Percentiles rank a stretch among this genome's conserved stretches.
Evolutionary conservation across 1,140 invertebrate species (phyloP).

Genomic region (Adelges cooleyi): DNA sequence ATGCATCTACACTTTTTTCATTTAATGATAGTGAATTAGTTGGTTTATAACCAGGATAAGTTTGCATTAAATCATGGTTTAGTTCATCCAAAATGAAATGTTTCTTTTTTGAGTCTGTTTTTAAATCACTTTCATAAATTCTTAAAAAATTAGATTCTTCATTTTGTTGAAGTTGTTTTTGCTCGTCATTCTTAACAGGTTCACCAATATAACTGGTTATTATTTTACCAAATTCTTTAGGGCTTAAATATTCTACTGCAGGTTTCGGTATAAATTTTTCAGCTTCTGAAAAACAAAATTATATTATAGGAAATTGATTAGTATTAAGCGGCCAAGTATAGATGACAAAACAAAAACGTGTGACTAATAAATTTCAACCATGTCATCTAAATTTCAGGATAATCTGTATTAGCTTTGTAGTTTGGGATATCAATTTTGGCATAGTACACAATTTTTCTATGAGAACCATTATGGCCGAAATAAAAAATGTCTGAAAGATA

Average conservation of each 20-base stretch:
- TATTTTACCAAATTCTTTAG: constrained; percentile 21
- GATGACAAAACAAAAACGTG: no score
- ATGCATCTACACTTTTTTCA: not conserved
- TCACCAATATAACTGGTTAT: constrained; percentile 16
- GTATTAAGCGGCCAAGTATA: no score
- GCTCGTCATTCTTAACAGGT: not conserved
- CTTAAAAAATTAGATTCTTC: not conserved
- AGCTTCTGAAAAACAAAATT: constrained; percentile 30
- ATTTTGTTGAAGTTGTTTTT: not conserved
- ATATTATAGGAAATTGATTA: no score
- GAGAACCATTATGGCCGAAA: no score
- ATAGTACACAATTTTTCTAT: no score
- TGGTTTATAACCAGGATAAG: not conserved
- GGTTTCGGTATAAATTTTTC: constrained; percentile 8
- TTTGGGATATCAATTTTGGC: no score
- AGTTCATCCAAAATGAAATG: constrained; percentile 3
- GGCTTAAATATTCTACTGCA: constrained; percentile 14
- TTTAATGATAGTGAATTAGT: not conserved
- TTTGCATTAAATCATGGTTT: not conserved
- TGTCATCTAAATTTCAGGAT: no score
- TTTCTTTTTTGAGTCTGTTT: not conserved
- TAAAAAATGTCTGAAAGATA: no score
- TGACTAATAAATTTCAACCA: no score
- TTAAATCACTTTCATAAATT: constrained; percentile 17
- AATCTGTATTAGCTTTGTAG: no score